Base-by-base conservation (phyloP, 64 coral and sea anemone genomes). In the Montipora cactus region DNA sequence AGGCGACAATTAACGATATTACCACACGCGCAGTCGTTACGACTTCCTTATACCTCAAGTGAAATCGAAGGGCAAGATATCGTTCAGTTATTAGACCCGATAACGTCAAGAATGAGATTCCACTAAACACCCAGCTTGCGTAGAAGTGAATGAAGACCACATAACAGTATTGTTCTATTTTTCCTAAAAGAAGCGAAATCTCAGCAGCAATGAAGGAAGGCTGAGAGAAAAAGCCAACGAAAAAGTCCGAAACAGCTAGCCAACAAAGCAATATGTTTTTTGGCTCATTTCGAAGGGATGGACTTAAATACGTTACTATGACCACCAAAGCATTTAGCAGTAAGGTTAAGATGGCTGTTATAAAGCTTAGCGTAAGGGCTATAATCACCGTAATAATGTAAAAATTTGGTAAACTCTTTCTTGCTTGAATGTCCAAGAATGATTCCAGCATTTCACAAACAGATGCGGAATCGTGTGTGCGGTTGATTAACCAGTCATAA, bases 71-170 rank as follows among this genome's bases (percentile, higher is more conserved):
- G 10, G 91, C 91, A 47, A 96, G 73, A 46, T 93, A 96, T 72
- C 95, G 81, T 74, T 96, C 95, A 13, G 74, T 89, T 8, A 87
- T 96, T 13, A 96, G 74, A 14, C 91, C 80, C 45, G 91, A 90
- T 11, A 96, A 72, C 12, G 95, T 96, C 80, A 96, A 75, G 69
- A 96, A 96, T 5, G 95, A 96, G 70, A 96, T 67, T 0, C 95
- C 95, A 67, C 92, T 93, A 12, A 91, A 96, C 13, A 96, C 22
- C 79, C 88, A 96, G 37, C 11, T 86, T 22, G 22, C 85, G 52
- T 90, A 91, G 19, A 87, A 96, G 21, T 5, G 95, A 44, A 90
- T 91, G 79, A 69, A 88, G 81, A 58, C 92, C 59, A 46, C 67
- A 76, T 18, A 79, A 80, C 44, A 84, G 61, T 22, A 83, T 6